These are phyloP conservation scores for Volucella inanis DNA, from an alignment of 2,888 invertebrate genomes.

Conservation along the genomic window DNA sequence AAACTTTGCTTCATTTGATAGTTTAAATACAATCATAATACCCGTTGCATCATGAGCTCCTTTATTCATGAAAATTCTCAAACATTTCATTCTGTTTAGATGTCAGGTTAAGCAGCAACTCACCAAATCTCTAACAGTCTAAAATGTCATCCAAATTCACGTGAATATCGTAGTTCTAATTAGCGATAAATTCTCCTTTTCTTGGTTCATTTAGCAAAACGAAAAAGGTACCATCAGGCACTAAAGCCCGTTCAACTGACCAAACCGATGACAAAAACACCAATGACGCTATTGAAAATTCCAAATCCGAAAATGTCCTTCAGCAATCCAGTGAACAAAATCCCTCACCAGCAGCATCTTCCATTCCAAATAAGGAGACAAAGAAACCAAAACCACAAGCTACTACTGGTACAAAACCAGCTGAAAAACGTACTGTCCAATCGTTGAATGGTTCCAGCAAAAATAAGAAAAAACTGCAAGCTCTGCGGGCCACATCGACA, in stretches of 20 bases:
- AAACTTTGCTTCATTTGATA: too few species aligned
- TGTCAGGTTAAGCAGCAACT: neutral
- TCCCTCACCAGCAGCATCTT: conserved; percentile 82
- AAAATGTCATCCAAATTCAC: neutral
- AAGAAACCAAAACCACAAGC: conserved; percentile 80
- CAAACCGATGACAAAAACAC: conserved; percentile 78
- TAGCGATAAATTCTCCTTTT: neutral
- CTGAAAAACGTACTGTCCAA: conserved; percentile 77
- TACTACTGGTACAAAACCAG: conserved; percentile 67
- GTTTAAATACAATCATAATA: too few species aligned
- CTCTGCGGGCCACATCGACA: conserved; percentile 76
- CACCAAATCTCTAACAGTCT: neutral
- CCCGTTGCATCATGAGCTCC: too few species aligned
- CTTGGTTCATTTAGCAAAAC: conserved; percentile 59
- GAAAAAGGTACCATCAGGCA: conserved; percentile 52
- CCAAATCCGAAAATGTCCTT: conserved; percentile 23
- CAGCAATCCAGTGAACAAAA: conserved; percentile 24
- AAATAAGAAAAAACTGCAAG: conserved; percentile 60
- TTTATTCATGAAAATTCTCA: too few species aligned
- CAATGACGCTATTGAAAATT: conserved; percentile 78
- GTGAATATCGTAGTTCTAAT: conserved; percentile 7
- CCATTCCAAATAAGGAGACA: conserved; percentile 77
- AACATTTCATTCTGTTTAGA: neutral
- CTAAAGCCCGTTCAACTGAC: conserved; percentile 65
- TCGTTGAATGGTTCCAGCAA: conserved; percentile 21